Conservation (phyloP, 1,140 invertebrate genomes). For the Heliconius eleuchia region DNA sequence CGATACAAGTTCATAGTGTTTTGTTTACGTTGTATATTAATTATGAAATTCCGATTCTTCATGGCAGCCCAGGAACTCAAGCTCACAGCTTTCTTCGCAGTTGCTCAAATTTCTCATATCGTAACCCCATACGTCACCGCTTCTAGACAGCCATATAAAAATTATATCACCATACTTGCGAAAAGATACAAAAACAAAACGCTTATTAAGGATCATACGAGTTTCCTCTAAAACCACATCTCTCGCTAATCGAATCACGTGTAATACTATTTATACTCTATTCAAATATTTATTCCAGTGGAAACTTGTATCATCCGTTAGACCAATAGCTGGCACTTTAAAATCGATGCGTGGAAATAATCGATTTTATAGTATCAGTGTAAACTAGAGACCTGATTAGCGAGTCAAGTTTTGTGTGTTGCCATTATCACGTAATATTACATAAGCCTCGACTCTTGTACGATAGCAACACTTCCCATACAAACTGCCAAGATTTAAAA, state of each 20-base stretch:
- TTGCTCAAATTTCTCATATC: constrained; percentile 71
- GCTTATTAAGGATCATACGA: constrained; percentile 46
- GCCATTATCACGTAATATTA: constrained; percentile 62
- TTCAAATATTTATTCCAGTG: constrained; percentile 33
- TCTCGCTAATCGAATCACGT: constrained; percentile 15
- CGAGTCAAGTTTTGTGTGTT: constrained; percentile 47
- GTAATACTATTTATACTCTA: constrained; percentile 27
- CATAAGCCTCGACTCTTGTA: constrained; percentile 50
- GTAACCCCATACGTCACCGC: constrained; percentile 63
- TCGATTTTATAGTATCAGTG: constrained; percentile 44
- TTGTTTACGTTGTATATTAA: constrained; percentile 19
- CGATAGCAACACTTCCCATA: constrained; percentile 50
- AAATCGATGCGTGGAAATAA: constrained; percentile 34
- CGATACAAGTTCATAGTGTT: constrained; percentile 24
- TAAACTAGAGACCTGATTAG: constrained; percentile 40
- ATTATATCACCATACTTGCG: constrained; percentile 52
- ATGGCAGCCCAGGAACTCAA: constrained; percentile 62
- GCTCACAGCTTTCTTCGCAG: constrained; percentile 77
- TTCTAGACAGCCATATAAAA: constrained; percentile 62
- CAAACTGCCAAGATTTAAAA: constrained; percentile 37
- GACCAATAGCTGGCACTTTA: constrained; percentile 37
- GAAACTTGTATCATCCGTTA: constrained; percentile 43
- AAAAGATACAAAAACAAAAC: constrained; percentile 43
- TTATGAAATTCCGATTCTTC: constrained; percentile 31
- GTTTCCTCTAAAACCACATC: constrained; percentile 38